phyloP scores from a whole-genome alignment of 2,113 vertebrate species.

The Laterallus jamaicensis region DNA sequence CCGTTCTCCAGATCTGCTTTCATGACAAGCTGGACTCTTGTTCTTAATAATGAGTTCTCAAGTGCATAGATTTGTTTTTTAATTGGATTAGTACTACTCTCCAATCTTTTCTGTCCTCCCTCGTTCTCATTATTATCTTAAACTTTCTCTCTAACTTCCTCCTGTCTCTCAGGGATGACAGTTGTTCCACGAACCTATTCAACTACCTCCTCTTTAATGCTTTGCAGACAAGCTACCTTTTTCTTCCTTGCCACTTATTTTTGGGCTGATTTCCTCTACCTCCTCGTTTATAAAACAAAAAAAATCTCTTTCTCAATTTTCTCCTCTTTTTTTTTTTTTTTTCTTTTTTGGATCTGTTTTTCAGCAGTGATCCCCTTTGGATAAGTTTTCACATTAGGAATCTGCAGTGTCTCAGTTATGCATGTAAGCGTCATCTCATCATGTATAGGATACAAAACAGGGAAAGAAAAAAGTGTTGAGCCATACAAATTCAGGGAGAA shows the following conservation, averaged over 20 bases:
- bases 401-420: neutral
- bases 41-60: constrained; percentile 25
- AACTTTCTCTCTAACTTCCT: neutral
- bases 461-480: neutral
- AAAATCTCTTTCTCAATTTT: neutral
- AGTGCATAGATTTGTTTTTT: neutral
- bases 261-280: neutral
- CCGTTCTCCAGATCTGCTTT: neutral
- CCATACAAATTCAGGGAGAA: neutral
- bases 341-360: neutral
- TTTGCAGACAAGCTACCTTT: neutral
- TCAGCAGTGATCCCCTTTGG: neutral
- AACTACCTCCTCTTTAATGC: neutral
- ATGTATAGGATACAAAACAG: neutral
- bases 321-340: no score
- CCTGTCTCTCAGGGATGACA: neutral
- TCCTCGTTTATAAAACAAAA: neutral
- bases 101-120: neutral
- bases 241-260: neutral
- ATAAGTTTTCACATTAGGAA: neutral
- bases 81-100: constrained; percentile 14
- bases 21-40: neutral
- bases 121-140: neutral
- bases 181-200: neutral
- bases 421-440: neutral